Percentiles rank a stretch among this genome's conserved stretches.
phyloP scores from a whole-genome alignment of 2,888 invertebrate genomes.

The Macropis europaea region DNA sequence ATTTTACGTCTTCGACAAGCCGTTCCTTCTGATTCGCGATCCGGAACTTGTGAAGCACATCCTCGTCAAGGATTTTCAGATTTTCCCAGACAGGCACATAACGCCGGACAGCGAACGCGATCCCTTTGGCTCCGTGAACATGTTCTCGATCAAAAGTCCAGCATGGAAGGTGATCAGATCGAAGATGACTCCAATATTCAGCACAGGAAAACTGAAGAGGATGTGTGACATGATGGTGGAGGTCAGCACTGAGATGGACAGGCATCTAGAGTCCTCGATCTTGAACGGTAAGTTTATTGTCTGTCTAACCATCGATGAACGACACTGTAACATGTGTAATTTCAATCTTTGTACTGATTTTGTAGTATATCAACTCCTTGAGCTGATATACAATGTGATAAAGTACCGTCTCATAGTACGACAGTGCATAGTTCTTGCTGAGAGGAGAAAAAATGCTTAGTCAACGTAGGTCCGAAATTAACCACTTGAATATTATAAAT shows the following conservation, averaged over 20 bases:
- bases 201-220: conserved; percentile 71
- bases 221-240: conserved; percentile 69
- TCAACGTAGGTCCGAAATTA: too few relatives aligned
- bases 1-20: conserved; percentile 78
- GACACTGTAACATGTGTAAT: too few relatives aligned
- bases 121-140: conserved; percentile 76
- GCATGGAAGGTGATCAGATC: conserved; percentile 79
- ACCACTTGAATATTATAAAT: too few relatives aligned
- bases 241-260: conserved; percentile 62
- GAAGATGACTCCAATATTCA: conserved; percentile 80
- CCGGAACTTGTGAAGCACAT: conserved; percentile 79
- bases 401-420: too few relatives aligned
- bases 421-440: too few relatives aligned
- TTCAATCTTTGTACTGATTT: too few relatives aligned
- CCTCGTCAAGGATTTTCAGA: conserved; percentile 80
- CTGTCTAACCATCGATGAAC: too few relatives aligned
- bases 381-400: too few relatives aligned
- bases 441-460: too few relatives aligned
- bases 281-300: conserved; percentile 60
- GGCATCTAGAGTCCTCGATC: conserved; percentile 49
- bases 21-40: conserved; percentile 79
- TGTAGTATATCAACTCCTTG: too few relatives aligned
- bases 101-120: conserved; percentile 75
- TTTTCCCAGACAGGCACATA: conserved; percentile 76
- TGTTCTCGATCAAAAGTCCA: conserved; percentile 79